Base-by-base conservation (phyloP, 2,888 invertebrate species). In the Stegana nigrithorax region DNA sequence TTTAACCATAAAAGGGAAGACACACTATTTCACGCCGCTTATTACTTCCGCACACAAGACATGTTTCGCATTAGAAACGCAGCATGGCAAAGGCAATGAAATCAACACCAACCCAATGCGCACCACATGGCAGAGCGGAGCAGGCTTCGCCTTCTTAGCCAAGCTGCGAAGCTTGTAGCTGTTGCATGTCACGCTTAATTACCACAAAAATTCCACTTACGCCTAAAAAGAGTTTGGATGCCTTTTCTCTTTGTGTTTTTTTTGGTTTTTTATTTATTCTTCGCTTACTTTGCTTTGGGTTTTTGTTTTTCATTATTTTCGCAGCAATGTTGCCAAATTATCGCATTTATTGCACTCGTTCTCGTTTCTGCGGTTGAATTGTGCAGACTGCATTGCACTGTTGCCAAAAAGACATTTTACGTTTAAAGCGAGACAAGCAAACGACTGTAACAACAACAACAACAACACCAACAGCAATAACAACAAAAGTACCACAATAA, bases 391-490 rank as follows among this genome's bases (percentile, higher is more conserved):
- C n/a, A n/a, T n/a, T n/a, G n/a, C 17, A 19, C n/a, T n/a, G 25
- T 36, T 32, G 29, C 45, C 58, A 58, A 58, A 36, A 55, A 19
- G 32, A 55, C 53, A 55, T 55, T 55, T 55, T 39, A 50, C 50
- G 21, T 65, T 47, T 72, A 73, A 76, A 78, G 71, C 73, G 75
- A 74, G 76, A 76, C 75, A 76, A 67, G 67, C 71, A 68, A 71
- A 69, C 65, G 64, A 68, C 51, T 66, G 62, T 60, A 65, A 80
- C 80, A 81, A 74, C 77, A 73, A 73, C 73, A 65, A 73, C 66
- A 68, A 65, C 67, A 67, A 70, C 66, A 53, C 68, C 60, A 66
- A 70, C 71, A 72, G 74, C 71, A 72, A 79, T 76, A 71, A 25
- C 17, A 78, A 75, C 74, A 72, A 66, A 69, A 59, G 56, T 63